phyloP scores from a whole-genome alignment of 2,888 invertebrate species.

The Anaspis maculata region DNA sequence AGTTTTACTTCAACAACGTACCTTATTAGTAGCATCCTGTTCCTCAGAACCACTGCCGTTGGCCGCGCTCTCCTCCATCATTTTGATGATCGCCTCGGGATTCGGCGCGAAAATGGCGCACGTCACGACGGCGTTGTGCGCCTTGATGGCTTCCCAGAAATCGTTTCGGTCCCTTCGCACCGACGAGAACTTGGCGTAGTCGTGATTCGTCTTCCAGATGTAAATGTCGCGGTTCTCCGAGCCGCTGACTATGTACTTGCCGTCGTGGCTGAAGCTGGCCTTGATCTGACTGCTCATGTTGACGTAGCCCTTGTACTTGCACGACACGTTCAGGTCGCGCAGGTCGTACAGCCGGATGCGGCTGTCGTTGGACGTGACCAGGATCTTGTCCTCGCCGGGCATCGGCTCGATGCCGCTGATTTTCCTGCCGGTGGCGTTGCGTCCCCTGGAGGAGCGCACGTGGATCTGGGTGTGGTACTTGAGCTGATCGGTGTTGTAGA shows the following conservation, averaged over 20 bases:
- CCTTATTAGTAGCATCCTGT: conserved; percentile 15
- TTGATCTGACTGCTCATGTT: conserved; percentile 96
- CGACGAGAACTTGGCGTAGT: conserved; percentile 90
- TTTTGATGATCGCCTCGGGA: conserved; percentile 80
- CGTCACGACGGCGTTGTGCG: conserved; percentile 92
- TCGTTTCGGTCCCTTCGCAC: conserved; percentile 88
- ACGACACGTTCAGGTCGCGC: conserved; percentile 86
- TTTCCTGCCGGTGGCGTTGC: conserved; percentile 89
- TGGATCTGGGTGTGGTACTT: conserved; percentile 98
- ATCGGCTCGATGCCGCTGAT: conserved; percentile 96
- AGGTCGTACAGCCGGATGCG: conserved; percentile 93
- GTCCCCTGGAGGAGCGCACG: conserved; percentile 90
- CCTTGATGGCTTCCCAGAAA: conserved; percentile 96
- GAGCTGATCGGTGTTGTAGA: conserved; percentile 95
- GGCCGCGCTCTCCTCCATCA: conserved; percentile 52
- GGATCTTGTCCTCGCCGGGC: conserved; percentile 91
- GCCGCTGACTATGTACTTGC: conserved; percentile 94
- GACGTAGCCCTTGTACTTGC: conserved; percentile 59
- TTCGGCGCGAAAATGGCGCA: conserved; percentile 97
- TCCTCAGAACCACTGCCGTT: conserved; percentile 28
- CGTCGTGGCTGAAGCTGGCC: conserved; percentile 95
- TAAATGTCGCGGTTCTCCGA: conserved; percentile 97
- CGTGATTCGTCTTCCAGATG: conserved; percentile 96
- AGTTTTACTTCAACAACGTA: no score
- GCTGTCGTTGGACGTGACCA: conserved; percentile 97